Base-by-base conservation (phyloP, 2,113 vertebrate species). In the Mobula birostris region DNA sequence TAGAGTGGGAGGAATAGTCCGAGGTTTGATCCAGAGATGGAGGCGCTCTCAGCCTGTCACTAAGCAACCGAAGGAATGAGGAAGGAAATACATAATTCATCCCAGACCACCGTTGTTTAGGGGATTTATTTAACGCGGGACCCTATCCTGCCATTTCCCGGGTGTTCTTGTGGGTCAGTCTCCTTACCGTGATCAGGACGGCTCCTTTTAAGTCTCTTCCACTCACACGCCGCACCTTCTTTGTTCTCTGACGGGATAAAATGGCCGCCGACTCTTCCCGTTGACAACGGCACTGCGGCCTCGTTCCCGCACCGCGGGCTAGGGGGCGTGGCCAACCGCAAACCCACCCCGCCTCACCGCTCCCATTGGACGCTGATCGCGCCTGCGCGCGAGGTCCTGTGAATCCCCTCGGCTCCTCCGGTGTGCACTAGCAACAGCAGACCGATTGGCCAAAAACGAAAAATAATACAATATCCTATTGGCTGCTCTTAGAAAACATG, bases 211-310 rank as follows among this genome's bases (percentile, higher is more conserved):
- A n/a, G 58, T 61, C 40, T 40, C 76, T 40, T 40, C 27, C 40
- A 2, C 66, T 36, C 17, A 24, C 68, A 56, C 91, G 21, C 68
- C 11, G 91, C 91, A 74, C 24, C 68, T 93, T 93, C 91, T 93
- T 93, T 93, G 91, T 93, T 93, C 91, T 93, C 91, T 74, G 91
- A 93, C 91, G 91, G 11, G 40, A 74, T 27, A 93, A 93, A 93
- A 93, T 93, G 91, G 91, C 91, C 19, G 63, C 90, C 36, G 15
- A 40, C 48, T 85, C 82, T 85, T 36, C 56, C 88, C 36, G n/a
- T 58, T 83, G 36, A 79, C 77, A 32, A 79, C 77, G 12, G 77
- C 77, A n/a, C 77, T 79, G 77, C 40, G 48, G 80, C 76, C 76
- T 77, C 76, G 76, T 77, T n/a, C 76, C 76, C 1, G 76, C 76